Conservation (phyloP, 2,113 vertebrate species). For the Rostratula benghalensis region DNA sequence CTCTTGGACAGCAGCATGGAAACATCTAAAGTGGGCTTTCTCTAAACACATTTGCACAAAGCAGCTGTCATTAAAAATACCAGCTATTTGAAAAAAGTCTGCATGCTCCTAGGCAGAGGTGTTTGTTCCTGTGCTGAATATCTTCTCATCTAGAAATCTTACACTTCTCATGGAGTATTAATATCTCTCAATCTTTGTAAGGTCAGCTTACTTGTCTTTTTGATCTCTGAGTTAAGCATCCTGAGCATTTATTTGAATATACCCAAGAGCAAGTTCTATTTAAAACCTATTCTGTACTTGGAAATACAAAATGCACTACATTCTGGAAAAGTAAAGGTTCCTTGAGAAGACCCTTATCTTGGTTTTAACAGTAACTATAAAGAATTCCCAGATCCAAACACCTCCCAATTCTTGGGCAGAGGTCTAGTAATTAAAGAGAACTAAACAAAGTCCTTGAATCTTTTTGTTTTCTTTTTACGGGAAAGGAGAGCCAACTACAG, state of each 20-base stretch:
- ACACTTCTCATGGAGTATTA: not conserved
- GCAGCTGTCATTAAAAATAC: not conserved
- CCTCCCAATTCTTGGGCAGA: not conserved
- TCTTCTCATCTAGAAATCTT: not conserved
- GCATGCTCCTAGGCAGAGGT: not conserved
- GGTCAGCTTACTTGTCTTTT: not conserved
- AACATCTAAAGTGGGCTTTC: not conserved
- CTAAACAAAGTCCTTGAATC: not conserved
- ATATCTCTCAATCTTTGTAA: not conserved
- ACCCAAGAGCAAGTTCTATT: not conserved
- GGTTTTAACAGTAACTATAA: not conserved
- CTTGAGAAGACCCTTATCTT: not conserved
- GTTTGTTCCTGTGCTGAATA: constrained; percentile 14
- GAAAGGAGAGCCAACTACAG: not conserved
- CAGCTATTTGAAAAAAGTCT: not conserved
- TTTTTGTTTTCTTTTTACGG: not conserved
- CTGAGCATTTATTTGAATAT: not conserved
- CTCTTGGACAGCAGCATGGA: not conserved
- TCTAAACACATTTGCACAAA: not conserved
- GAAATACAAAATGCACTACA: not conserved
- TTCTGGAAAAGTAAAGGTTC: not conserved
- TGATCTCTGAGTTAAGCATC: not conserved
- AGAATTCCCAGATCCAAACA: not conserved
- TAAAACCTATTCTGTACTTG: not conserved
- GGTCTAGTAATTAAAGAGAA: not conserved